phyloP scores from a whole-genome alignment of 2,888 invertebrate genomes.

The Rhagonycha fulva region DNA sequence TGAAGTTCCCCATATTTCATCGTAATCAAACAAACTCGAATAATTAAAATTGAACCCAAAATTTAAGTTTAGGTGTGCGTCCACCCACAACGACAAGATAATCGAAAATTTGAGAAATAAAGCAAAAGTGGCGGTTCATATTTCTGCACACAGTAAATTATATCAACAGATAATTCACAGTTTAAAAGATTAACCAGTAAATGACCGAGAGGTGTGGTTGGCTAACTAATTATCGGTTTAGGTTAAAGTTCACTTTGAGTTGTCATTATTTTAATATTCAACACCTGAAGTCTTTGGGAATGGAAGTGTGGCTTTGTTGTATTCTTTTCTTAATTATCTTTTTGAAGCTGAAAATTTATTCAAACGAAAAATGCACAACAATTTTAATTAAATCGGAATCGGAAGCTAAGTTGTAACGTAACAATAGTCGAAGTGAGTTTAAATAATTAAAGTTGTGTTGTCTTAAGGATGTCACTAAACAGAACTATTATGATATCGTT shows the following conservation, averaged over 20 bases:
- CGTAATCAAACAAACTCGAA: neutral
- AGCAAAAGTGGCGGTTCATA: conserved; percentile 16
- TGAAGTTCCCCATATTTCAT: neutral
- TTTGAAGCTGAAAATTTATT: neutral
- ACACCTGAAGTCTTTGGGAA: conserved; percentile 16
- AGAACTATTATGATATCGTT: conserved; percentile 22
- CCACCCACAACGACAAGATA: conserved; percentile 21
- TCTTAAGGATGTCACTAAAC: conserved; percentile 21
- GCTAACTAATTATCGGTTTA: conserved; percentile 31
- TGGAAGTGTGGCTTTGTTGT: conserved; percentile 1
- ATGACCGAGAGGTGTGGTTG: conserved; percentile 32
- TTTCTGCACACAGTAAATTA: conserved; percentile 33
- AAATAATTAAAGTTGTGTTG: conserved; percentile 1
- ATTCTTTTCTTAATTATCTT: conserved; percentile 6
- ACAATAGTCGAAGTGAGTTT: neutral
- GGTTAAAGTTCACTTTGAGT: conserved; percentile 31
- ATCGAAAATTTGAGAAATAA: conserved; percentile 18
- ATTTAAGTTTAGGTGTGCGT: neutral
- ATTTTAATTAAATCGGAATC: neutral
- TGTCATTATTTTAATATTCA: conserved; percentile 30
- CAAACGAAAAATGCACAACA: neutral
- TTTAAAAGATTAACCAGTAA: conserved; percentile 21
- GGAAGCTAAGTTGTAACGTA: neutral
- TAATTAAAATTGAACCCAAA: neutral
- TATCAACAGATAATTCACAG: conserved; percentile 28